Percentiles rank a stretch among this genome's conserved stretches.
These are phyloP conservation scores for Apolygus lucorum DNA, from an alignment of 1,140 invertebrate genomes.

Conservation along the genomic window DNA sequence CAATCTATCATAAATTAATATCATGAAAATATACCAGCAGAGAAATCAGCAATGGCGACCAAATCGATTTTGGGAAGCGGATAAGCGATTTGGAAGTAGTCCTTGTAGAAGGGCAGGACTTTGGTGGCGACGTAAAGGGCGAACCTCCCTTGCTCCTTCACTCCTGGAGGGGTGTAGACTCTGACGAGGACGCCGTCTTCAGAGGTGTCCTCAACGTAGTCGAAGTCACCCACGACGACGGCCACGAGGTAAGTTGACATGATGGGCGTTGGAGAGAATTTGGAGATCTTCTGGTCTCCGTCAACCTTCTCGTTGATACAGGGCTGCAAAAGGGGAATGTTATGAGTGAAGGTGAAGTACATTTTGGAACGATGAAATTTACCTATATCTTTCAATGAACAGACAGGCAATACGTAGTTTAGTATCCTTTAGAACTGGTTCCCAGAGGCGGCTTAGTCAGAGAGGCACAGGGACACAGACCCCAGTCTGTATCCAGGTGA, in stretches of 20 bases:
- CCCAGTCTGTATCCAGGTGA: too few species aligned
- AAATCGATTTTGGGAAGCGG: constrained; percentile 93
- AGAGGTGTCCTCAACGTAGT: constrained; percentile 76
- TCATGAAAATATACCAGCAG: constrained; percentile 55
- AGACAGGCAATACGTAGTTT: too few species aligned
- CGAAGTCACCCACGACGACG: constrained; percentile 86
- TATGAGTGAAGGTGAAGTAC: too few species aligned
- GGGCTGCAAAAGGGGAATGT: constrained; percentile 48
- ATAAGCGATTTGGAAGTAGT: constrained; percentile 91
- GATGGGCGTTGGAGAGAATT: constrained; percentile 78
- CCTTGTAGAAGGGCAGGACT: constrained; percentile 85
- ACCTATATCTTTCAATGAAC: too few species aligned
- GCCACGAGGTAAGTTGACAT: constrained; percentile 97
- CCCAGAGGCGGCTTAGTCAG: too few species aligned
- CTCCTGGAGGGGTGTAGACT: constrained; percentile 86
- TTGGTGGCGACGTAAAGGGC: constrained; percentile 78
- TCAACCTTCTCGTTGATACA: constrained; percentile 49
- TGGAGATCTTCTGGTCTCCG: constrained; percentile 51
- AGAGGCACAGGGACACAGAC: too few species aligned
- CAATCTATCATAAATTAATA: too few species aligned
- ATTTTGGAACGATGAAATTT: too few species aligned
- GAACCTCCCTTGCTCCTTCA: constrained; percentile 85
- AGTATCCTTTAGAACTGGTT: too few species aligned
- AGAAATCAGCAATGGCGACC: constrained; percentile 89
- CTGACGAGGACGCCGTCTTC: constrained; percentile 74